Base-by-base conservation (phyloP, 1,140 invertebrate species). In the Aphelinus atriplicis region DNA sequence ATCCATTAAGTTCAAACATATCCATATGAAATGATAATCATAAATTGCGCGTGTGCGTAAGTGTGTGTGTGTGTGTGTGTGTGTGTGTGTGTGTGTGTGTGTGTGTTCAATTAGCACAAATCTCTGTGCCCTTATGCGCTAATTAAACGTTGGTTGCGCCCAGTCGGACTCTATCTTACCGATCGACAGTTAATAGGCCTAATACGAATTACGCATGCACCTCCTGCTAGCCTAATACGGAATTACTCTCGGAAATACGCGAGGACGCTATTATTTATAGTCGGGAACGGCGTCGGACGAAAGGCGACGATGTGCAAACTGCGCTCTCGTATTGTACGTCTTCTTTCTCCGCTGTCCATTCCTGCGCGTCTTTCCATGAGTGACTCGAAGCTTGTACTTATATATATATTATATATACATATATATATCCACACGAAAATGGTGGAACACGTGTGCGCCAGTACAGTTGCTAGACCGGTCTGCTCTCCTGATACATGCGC, bases 401-500 rank as follows among this genome's bases (percentile, higher is more conserved):
- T 26, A 26, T 26, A 26, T 26, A 26, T 26, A 26, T 26, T 26
- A 26, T 26, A 26, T 26, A 26, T 26, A 26, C 26, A 26, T 26
- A 26, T 26, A 26, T 26, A 26, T 26, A 26, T 26, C 26, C 26
- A 26, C 26, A 26, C 26, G 26, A 26, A 26, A 26, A 26, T 26
- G 26, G 26, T 26, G 26, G 26, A 26, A 26, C 26, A 26, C 26
- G 26, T 26, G 26, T 26, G 26, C 26, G 26, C 26, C 26, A 26
- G 26, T 26, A 26, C 26, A 26, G 26, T 26, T 26, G 26, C 69
- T 71, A 10, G 60, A 1, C 9, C 6, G 7, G 58, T 75, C 76
- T 82, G 78, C n/a, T 70, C 56, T 43, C 81, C 82, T 83, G 63
- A n/a, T 83, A 77, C 48, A 4, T 58, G 77, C 80, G 77, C 82